Percentiles rank a stretch among this genome's conserved stretches.
These are phyloP conservation scores for Halcyon malimbica DNA, from an alignment of 2,113 vertebrate species.

Conservation along the genomic window DNA sequence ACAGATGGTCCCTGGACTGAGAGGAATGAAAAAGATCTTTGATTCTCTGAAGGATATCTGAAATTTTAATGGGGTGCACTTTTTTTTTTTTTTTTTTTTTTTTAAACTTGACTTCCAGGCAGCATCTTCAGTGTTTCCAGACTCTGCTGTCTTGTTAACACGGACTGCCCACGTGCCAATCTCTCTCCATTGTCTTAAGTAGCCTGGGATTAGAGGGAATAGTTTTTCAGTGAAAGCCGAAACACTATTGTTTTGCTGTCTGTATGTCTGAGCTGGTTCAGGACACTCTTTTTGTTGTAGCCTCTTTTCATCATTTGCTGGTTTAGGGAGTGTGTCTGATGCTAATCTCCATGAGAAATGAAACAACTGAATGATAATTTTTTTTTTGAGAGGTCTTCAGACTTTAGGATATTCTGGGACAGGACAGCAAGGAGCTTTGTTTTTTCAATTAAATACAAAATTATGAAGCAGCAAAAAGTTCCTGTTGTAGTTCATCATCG, in stretches of 20 bases:
- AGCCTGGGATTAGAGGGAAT: conserved; percentile 18
- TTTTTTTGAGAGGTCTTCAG: neutral
- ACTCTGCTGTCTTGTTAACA: neutral
- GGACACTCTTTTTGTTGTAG: conserved; percentile 37
- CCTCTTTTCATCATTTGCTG: conserved; percentile 21
- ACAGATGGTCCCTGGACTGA: conserved; percentile 73
- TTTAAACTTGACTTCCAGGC: neutral
- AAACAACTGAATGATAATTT: neutral
- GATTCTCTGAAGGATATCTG: conserved; percentile 35
- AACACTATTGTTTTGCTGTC: conserved; percentile 33
- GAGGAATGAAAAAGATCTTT: conserved; percentile 64
- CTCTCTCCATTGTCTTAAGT: neutral
- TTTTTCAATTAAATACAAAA: neutral
- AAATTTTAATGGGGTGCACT: neutral
- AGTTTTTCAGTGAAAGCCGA: conserved; percentile 47
- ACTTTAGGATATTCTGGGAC: neutral
- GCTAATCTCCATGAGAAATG: conserved; percentile 37
- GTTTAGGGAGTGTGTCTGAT: conserved; percentile 51
- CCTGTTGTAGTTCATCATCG: neutral
- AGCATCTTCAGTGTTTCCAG: neutral
- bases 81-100: neutral
- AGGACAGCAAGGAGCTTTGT: neutral
- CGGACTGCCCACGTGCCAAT: neutral
- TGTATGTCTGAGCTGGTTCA: conserved; percentile 22
- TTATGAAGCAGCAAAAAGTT: neutral